A percentile compares a stretch with the other conserved stretches of the same genome.
Evolutionary conservation across 2,113 vertebrate genomes (phyloP).

Genomic region (Antechinus stuartii): DNA sequence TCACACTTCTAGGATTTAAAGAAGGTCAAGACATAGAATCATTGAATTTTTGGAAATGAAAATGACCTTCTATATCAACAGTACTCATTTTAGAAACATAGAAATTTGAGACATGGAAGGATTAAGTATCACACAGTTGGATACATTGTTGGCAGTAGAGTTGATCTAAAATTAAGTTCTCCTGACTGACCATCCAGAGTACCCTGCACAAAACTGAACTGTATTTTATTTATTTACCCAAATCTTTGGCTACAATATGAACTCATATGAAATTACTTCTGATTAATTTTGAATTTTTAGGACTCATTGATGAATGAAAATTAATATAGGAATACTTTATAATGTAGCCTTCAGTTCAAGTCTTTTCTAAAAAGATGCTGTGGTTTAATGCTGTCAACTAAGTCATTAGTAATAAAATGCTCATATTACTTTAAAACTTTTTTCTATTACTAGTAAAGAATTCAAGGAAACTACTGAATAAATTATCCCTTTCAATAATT

Average conservation of each 20-base stretch:
- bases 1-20: slow-evolving; percentile 25
- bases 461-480: not conserved
- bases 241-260: slow-evolving; percentile 10
- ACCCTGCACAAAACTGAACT: not conserved
- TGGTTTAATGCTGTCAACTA: not conserved
- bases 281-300: slow-evolving; percentile 54
- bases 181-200: not conserved
- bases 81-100: not conserved
- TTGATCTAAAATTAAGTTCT: not conserved
- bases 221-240: not conserved
- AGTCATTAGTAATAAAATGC: not conserved
- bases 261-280: not conserved
- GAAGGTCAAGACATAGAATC: slow-evolving; percentile 17
- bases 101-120: not conserved
- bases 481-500: not conserved
- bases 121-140: not conserved
- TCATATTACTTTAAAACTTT: not conserved
- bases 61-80: not conserved
- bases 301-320: slow-evolving; percentile 11
- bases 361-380: slow-evolving; percentile 5
- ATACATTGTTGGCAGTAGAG: not conserved
- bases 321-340: not conserved
- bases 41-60: not conserved
- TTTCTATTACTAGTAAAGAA: not conserved
- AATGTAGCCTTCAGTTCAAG: not conserved